Percentiles rank a stretch among this genome's conserved stretches.
Conservation (phyloP, 2,888 invertebrate genomes). For the Andrena dorsata region DNA sequence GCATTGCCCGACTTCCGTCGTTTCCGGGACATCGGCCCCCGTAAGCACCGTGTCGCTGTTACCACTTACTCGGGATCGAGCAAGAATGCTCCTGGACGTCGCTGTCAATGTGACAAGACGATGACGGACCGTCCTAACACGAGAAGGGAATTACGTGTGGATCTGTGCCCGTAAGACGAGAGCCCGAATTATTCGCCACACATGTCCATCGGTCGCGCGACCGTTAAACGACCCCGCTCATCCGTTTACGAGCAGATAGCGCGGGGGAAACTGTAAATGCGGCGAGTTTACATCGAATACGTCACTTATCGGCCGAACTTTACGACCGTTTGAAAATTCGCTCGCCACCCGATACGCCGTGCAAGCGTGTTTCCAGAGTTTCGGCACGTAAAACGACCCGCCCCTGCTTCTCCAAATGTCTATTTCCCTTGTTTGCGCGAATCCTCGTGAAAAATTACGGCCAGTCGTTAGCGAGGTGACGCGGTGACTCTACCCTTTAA, state of each 20-base stretch:
- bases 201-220: too few relatives aligned
- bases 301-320: slow-evolving; percentile 1
- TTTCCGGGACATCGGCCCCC: slow-evolving; percentile 27
- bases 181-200: slow-evolving; percentile 13
- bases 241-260: neutral
- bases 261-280: neutral
- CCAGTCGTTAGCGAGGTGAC: slow-evolving; percentile 49
- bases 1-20: slow-evolving; percentile 25
- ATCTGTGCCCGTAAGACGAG: neutral
- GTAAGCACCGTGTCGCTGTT: slow-evolving; percentile 33
- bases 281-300: neutral
- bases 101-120: slow-evolving; percentile 10
- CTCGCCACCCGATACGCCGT: neutral
- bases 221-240: neutral
- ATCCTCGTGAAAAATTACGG: slow-evolving; percentile 51
- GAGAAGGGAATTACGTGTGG: slow-evolving; percentile 17
- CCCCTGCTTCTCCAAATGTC: slow-evolving; percentile 2
- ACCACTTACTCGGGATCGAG: slow-evolving; percentile 10
- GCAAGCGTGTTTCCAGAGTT: neutral
- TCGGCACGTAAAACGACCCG: neutral
- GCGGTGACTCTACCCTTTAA: slow-evolving; percentile 8
- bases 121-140: slow-evolving; percentile 1
- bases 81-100: slow-evolving; percentile 16
- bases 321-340: neutral
- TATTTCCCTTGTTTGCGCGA: slow-evolving; percentile 32